Evolutionary conservation across 2,888 invertebrate species (phyloP), one percentile per base, ranked within the genome.

Genomic region (Tortricodes alternella): DNA sequence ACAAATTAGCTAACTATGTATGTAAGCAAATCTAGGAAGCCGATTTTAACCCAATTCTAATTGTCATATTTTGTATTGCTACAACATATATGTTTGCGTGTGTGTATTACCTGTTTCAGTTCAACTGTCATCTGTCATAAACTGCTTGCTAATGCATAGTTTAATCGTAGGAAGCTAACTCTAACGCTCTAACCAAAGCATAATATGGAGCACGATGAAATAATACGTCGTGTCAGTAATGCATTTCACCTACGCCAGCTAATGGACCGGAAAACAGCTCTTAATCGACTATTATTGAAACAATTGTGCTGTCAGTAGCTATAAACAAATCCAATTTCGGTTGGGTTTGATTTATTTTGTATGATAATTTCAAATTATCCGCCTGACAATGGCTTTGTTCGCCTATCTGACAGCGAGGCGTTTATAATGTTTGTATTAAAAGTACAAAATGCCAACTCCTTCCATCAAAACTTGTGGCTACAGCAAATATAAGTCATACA

Each of bases 31-130:
- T n/a, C n/a, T n/a, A n/a, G n/a, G n/a, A n/a, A n/a, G n/a, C n/a
- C n/a, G n/a, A n/a, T n/a, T n/a, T n/a, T n/a, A n/a, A n/a, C n/a
- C n/a, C n/a, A n/a, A n/a, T n/a, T n/a, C n/a, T 27, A 62, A 63
- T 62, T 67, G 60, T 59, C 55, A 61, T 21, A 59, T 48, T 48
- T 62, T 66, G 62, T 62, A 64, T 55, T 60, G 43, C 23, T 41
- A 16, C 16, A 44, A 60, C 64, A n/a, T 66, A 63, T 60, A 39
- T 46, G 35, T 16, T 41, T 23, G 3, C 23, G 11, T 11, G 8
- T n/a, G 4, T 18, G 11, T 13, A n/a, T 32, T 37, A n/a, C n/a
- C n/a, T n/a, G n/a, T n/a, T n/a, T n/a, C n/a, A n/a, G n/a, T n/a
- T n/a, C n/a, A n/a, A n/a, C n/a, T n/a, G n/a, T n/a, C n/a, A n/a